Conservation (phyloP, 2,113 vertebrate genomes). For the Serilophus lunatus region DNA sequence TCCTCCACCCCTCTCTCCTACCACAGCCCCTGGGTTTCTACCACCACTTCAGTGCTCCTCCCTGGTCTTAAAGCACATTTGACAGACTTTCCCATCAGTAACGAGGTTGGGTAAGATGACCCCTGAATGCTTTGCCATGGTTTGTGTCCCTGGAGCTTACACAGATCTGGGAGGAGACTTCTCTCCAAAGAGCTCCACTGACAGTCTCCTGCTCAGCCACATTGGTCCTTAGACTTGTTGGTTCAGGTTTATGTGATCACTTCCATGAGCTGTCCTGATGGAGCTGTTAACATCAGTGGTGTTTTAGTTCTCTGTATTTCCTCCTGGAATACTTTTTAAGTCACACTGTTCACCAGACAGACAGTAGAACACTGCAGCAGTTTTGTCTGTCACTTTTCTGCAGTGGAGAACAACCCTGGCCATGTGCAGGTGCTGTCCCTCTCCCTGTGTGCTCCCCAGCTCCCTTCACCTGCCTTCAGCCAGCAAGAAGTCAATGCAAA, state of each 20-base stretch:
- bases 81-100: neutral
- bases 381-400: neutral
- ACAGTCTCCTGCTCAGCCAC: neutral
- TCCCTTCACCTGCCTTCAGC: neutral
- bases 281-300: neutral
- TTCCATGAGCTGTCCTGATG: neutral
- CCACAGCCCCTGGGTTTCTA: neutral
- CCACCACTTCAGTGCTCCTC: neutral
- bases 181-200: neutral
- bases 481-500: neutral
- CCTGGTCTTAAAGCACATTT: neutral
- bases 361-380: neutral
- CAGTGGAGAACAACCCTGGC: neutral
- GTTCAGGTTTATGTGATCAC: neutral
- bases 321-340: neutral
- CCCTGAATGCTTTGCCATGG: neutral
- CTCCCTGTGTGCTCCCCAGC: neutral
- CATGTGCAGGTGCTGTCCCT: neutral
- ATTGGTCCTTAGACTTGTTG: neutral
- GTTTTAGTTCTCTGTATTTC: neutral
- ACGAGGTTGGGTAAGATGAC: neutral
- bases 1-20: neutral
- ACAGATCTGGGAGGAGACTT: neutral
- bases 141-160: neutral
- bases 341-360: neutral